Evolutionary conservation across 2,797 vertebrate species (phyloP).

Genomic region (Betta splendens): DNA sequence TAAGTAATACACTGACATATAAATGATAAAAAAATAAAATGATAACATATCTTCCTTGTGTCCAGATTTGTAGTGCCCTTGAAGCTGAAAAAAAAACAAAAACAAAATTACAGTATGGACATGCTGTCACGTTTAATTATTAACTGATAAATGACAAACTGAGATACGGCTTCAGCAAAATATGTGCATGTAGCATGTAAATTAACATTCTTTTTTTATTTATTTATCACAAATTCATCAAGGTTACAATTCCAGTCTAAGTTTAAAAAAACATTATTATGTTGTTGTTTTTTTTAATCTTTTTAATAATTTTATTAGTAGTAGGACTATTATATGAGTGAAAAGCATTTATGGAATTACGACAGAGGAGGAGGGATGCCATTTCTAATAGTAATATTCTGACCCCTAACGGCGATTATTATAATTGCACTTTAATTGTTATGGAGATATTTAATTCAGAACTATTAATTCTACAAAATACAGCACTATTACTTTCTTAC

Average conservation of each 20-base stretch:
- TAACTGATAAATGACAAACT: neutral
- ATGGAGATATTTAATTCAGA: neutral
- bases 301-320: neutral
- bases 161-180: neutral
- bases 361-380: neutral
- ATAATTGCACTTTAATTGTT: conserved; percentile 26
- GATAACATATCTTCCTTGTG: too few relatives aligned
- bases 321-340: neutral
- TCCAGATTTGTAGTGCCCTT: too few relatives aligned
- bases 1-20: too few relatives aligned
- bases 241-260: conserved; percentile 2
- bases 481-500: too few relatives aligned
- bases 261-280: conserved; percentile 1
- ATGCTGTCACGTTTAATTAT: conserved; percentile 10
- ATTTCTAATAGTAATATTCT: conserved; percentile 28
- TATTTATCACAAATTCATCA: conserved; percentile 9
- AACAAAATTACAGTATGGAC: neutral
- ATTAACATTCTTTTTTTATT: neutral
- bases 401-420: conserved; percentile 46
- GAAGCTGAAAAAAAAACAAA: conserved; percentile 3
- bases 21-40: too few relatives aligned
- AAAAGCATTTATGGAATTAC: too few relatives aligned
- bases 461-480: too few relatives aligned
- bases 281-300: neutral
- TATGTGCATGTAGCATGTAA: neutral